phyloP scores from a whole-genome alignment of 2,113 vertebrate species.

The Semicossyphus pulcher region DNA sequence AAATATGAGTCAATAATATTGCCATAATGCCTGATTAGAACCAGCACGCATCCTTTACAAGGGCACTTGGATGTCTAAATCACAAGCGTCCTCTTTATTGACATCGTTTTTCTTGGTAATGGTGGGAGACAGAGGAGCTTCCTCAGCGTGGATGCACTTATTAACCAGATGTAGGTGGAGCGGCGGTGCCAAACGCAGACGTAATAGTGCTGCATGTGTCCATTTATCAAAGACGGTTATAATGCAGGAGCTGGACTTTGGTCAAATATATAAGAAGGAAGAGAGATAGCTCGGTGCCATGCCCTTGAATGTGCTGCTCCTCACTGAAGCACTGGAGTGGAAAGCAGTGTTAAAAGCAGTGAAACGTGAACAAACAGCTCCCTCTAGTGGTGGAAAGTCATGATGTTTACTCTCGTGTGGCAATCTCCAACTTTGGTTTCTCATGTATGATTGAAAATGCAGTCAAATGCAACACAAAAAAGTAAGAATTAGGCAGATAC shows the following conservation, averaged over 20 bases:
- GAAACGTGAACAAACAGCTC: constrained; percentile 69
- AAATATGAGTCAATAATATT: constrained; percentile 67
- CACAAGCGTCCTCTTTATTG: constrained; percentile 58
- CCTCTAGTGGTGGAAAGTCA: constrained; percentile 66
- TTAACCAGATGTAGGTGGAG: constrained; percentile 59
- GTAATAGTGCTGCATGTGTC: constrained; percentile 41
- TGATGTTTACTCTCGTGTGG: background rate
- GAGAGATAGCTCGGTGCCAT: constrained; percentile 13
- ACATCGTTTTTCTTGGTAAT: constrained; percentile 74
- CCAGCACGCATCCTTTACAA: constrained; percentile 62
- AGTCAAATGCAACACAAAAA: background rate
- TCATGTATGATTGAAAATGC: too few relatives aligned
- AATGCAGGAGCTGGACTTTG: constrained; percentile 61
- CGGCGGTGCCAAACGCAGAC: constrained; percentile 40
- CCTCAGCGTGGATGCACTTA: constrained; percentile 57
- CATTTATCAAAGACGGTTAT: constrained; percentile 68
- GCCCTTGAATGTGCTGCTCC: constrained; percentile 43
- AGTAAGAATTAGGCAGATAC: too few relatives aligned
- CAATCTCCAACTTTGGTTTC: background rate
- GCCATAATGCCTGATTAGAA: constrained; percentile 71
- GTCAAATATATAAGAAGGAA: constrained; percentile 44
- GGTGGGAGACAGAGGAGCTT: constrained; percentile 53
- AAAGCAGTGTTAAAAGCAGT: background rate
- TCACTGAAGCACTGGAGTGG: background rate
- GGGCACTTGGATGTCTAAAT: constrained; percentile 54